These are phyloP conservation scores for Erebia epiphron DNA, from an alignment of 2,888 invertebrate species.

Conservation along the genomic window DNA sequence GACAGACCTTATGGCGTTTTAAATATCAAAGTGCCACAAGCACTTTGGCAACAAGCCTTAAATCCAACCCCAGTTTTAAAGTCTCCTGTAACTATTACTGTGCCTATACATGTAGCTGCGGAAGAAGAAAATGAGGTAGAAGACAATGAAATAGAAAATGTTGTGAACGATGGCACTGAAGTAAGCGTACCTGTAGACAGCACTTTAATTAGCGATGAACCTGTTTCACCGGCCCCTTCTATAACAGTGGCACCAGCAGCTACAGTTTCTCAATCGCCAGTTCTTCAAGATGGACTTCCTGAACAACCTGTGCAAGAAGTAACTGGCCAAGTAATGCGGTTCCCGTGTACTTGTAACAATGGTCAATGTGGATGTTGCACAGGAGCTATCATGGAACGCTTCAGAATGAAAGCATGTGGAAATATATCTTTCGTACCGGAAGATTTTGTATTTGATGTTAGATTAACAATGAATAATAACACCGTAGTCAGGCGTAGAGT, in stretches of 20 bases:
- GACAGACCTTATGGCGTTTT: constrained; percentile 63
- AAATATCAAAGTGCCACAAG: constrained; percentile 61
- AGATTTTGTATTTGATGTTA: constrained; percentile 91
- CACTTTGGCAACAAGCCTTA: constrained; percentile 67
- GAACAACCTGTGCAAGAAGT: constrained; percentile 52
- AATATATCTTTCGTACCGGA: constrained; percentile 91
- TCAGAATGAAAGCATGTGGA: constrained; percentile 89
- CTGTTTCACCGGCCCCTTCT: constrained; percentile 40
- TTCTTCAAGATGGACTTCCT: constrained; percentile 50
- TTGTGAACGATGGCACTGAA: constrained; percentile 49
- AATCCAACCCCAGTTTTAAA: constrained; percentile 67
- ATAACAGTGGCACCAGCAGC: constrained; percentile 41
- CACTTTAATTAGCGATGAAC: constrained; percentile 44
- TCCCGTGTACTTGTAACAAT: constrained; percentile 84
- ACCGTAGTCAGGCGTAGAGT: constrained; percentile 88
- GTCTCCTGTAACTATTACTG: constrained; percentile 67
- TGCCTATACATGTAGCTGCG: constrained; percentile 69
- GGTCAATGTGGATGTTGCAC: constrained; percentile 88
- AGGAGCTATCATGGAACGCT: constrained; percentile 83
- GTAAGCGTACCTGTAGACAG: constrained; percentile 46
- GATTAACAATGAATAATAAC: constrained; percentile 87
- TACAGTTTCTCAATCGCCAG: constrained; percentile 50
- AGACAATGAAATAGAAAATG: constrained; percentile 41
- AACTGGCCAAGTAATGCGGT: constrained; percentile 74
- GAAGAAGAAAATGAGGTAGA: constrained; percentile 48